Base-by-base conservation (phyloP, 2,888 invertebrate species). In the Cerastis rubricosa region DNA sequence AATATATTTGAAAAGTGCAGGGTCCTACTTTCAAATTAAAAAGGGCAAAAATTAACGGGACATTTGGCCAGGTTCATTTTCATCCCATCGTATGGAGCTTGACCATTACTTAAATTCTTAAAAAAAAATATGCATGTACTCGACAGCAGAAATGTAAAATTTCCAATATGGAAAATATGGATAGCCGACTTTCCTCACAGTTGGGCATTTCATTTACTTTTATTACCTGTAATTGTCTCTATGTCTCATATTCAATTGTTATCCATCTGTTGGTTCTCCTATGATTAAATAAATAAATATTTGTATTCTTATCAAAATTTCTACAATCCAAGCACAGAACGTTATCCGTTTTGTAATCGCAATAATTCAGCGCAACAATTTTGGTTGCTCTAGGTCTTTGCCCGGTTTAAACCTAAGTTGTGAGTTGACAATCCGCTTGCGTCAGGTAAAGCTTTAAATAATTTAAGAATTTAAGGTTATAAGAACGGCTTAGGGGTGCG, bases 291-390 rank as follows among this genome's bases (percentile, higher is more conserved):
- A n/a, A n/a, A n/a, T n/a, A n/a, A n/a, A 43, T 4, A 64, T 43
- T n/a, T 4, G 1, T 4, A n/a, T 64, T 43, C 80, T 11, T 71
- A 54, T 71, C 29, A 7, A 17, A 1, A 7, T 65, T 80, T 65
- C 14, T 57, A 35, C 12, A 61, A 76, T 78, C 78, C 17, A 49
- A 43, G 57, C 14, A 0, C 40, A 79, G 4, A 61, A 35, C 59
- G 25, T 76, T 79, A 61, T 71, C 61, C 35, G 51, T 77, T 76
- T 76, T 51, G 5, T 71, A 63, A 71, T 29, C 61, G 35, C 43
- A 25, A 63, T 63, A 80, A 80, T 80, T 61, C 51, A 40, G 35
- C 1, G 12, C 0, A 35, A 47, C 80, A n/a, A 45, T 71, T 40
- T 71, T 6, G 61, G 79, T 77, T 72, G 45, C 17, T 22, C 17